These are phyloP conservation scores for Chelon auratus DNA, from an alignment of 2,797 vertebrate species.

Conservation along the genomic window DNA sequence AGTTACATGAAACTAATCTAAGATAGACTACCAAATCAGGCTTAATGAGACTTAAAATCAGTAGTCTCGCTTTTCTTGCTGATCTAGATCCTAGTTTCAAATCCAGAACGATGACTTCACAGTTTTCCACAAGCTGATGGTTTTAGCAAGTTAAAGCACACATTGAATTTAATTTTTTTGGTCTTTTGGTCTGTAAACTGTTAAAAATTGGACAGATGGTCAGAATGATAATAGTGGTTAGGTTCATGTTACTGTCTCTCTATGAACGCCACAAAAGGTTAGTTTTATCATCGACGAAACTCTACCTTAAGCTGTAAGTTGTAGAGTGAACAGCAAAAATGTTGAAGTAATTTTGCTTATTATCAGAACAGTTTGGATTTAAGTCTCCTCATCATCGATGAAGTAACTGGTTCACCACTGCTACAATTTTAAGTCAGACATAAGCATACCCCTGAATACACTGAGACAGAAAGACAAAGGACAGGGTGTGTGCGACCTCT, in stretches of 20 bases:
- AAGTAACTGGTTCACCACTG: background rate
- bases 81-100: background rate
- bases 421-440: background rate
- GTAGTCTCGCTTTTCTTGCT: background rate
- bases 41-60: background rate
- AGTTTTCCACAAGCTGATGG: too few relatives aligned
- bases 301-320: background rate
- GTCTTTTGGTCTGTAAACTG: background rate
- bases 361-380: background rate
- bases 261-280: background rate
- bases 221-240: background rate
- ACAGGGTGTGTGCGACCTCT: slow-evolving; percentile 69
- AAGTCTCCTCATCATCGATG: background rate
- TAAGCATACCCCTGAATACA: slow-evolving; percentile 11
- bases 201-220: background rate
- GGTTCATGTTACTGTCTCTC: background rate
- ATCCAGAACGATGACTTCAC: background rate
- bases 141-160: too few relatives aligned
- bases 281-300: background rate
- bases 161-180: too few relatives aligned
- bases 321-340: background rate
- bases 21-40: background rate
- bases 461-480: slow-evolving; percentile 55
- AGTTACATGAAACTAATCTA: too few relatives aligned
- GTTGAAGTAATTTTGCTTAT: background rate